A percentile compares a stretch with the other conserved stretches of the same genome.
phyloP scores from a whole-genome alignment of 2,113 vertebrate genomes.

The Toxotes chatareus region DNA sequence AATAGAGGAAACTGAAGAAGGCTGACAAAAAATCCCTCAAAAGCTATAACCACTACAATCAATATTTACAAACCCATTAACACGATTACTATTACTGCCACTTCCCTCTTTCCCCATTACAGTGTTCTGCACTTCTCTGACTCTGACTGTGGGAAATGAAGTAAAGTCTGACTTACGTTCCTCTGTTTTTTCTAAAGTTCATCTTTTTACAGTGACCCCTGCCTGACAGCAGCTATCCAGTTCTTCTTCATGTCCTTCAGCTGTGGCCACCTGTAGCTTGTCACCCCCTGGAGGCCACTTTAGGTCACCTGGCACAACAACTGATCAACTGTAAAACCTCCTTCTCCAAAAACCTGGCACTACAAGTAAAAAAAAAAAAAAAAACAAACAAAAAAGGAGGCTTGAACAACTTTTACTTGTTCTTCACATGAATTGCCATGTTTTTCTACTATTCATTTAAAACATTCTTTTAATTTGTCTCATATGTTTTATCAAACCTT shows the following conservation, averaged over 20 bases:
- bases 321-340: conserved; percentile 11
- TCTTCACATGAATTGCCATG: not conserved
- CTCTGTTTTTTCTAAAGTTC: conserved; percentile 21
- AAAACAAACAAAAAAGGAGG: too few relatives aligned
- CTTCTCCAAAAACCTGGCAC: not conserved
- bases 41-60: conserved; percentile 43
- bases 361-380: too few relatives aligned
- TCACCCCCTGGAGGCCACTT: conserved; percentile 61
- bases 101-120: conserved; percentile 36
- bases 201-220: conserved; percentile 9
- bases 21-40: conserved; percentile 31
- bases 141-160: conserved; percentile 25
- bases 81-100: conserved; percentile 28
- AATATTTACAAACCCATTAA: conserved; percentile 64
- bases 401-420: not conserved
- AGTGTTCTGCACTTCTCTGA: conserved; percentile 14
- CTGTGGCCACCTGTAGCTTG: conserved; percentile 43
- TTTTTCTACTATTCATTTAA: not conserved
- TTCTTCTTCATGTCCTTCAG: not conserved
- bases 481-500: not conserved
- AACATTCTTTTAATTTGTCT: not conserved
- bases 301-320: conserved; percentile 23
- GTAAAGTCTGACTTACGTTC: conserved; percentile 50
- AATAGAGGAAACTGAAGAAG: conserved; percentile 8
- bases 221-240: not conserved